These are phyloP conservation scores for Oryzias celebensis DNA, from an alignment of 2,113 vertebrate species.

Conservation along the genomic window DNA sequence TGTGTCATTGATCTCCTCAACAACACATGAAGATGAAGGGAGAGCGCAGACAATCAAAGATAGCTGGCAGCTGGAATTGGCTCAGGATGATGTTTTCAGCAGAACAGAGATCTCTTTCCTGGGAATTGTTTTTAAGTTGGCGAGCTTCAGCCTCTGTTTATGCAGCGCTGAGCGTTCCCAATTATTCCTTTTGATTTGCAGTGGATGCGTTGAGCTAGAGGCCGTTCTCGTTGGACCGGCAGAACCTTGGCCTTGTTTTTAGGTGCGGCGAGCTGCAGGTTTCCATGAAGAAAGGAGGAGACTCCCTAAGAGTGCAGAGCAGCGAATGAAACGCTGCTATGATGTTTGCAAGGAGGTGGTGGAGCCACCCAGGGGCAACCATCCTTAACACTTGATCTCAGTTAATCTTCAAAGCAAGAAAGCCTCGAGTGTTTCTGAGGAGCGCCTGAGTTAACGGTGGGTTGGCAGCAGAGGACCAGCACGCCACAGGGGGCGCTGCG, in stretches of 20 bases:
- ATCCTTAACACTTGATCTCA: constrained; percentile 24
- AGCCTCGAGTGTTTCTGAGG: constrained; percentile 12
- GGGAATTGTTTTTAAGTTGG: constrained; percentile 26
- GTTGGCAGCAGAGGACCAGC: not conserved
- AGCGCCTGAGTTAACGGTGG: constrained; percentile 13
- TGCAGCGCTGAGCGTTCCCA: constrained; percentile 8
- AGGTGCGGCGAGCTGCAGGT: too few species aligned
- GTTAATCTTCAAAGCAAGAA: constrained; percentile 35
- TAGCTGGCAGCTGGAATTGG: constrained; percentile 23
- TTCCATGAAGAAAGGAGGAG: not conserved
- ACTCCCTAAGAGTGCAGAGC: not conserved
- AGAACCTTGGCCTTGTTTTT: not conserved
- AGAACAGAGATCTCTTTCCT: constrained; percentile 25
- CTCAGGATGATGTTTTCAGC: constrained; percentile 33
- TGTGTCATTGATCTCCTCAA: constrained; percentile 30
- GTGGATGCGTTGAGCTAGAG: not conserved
- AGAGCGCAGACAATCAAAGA: constrained; percentile 14
- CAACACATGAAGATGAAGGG: constrained; percentile 28
- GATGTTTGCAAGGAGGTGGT: constrained; percentile 13
- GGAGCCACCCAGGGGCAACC: constrained; percentile 22
- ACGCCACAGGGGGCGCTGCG: constrained; percentile 2
- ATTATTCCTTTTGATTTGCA: constrained; percentile 14
- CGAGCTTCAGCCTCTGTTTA: constrained; percentile 3
- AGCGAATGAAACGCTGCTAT: constrained; percentile 2
- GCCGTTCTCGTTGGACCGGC: not conserved